Evolutionary conservation across 2,888 invertebrate genomes (phyloP).

Genomic region (Leptinotarsa tumamoca): DNA sequence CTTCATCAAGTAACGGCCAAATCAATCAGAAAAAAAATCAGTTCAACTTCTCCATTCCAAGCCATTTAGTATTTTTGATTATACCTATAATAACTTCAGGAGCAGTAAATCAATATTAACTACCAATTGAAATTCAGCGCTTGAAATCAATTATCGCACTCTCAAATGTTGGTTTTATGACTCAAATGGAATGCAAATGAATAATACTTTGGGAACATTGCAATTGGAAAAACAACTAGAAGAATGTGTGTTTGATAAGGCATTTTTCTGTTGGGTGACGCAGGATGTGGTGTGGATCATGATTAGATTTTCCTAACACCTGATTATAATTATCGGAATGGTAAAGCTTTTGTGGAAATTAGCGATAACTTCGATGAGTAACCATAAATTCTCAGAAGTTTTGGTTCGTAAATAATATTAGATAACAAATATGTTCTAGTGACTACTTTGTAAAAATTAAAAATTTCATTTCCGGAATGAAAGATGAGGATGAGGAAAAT

Average conservation of each 20-base stretch:
- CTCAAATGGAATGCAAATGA: slow-evolving; percentile 16
- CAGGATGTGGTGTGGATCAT: not conserved
- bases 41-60: not conserved
- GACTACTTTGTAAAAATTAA: too few species aligned
- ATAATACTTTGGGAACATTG: slow-evolving; percentile 6
- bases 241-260: slow-evolving; percentile 7
- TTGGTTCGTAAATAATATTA: not conserved
- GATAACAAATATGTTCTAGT: too few species aligned
- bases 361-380: not conserved
- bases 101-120: slow-evolving; percentile 8
- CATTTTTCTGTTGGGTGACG: not conserved
- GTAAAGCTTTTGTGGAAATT: not conserved
- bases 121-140: not conserved
- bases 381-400: not conserved
- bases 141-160: slow-evolving; percentile 3
- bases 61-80: too few species aligned
- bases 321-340: not conserved
- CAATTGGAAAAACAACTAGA: not conserved
- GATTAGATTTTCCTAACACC: slow-evolving; percentile 12
- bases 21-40: not conserved
- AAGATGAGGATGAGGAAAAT: too few species aligned
- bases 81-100: not conserved
- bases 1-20: not conserved
- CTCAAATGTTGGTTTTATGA: slow-evolving; percentile 4
- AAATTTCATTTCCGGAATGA: too few species aligned